Base-by-base conservation (phyloP, 2,888 invertebrate genomes). In the Drosophila anomalata region DNA sequence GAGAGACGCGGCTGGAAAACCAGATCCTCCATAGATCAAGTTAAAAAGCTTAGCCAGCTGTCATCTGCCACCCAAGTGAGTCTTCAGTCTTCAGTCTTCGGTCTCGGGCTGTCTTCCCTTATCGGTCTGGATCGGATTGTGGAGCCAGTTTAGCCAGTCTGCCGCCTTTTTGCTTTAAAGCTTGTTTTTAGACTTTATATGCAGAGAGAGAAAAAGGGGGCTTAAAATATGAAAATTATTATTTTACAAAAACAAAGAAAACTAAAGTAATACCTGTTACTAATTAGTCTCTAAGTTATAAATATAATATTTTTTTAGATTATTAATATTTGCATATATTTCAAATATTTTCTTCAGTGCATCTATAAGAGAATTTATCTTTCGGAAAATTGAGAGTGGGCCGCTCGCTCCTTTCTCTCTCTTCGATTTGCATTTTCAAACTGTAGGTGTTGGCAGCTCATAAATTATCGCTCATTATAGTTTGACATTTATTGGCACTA, bases 401-500 rank as follows among this genome's bases (percentile, higher is more conserved):
- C 17, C 2, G 26, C 17, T 8, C 17, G 24, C 12, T 9, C 46
- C 46, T 46, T 46, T 46, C 42, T 20, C 47, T 44, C 22, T 44
- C 22, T 44, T 44, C 12, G 22, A 11, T 11, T 47, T 47, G 8
- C 55, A 3, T 20, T 33, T 12, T 46, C 22, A 47, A 24, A 17
- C 48, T 48, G 61, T 62, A 31, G 61, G 31, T 60, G 61, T 48
- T 60, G 61, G 48, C 61, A 62, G 61, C 41, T 60, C 60, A 60
- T 62, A 62, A 62, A 60, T 62, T 41, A 41, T 29, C 61, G 41
- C 22, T 61, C 46, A 47, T 22, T 36, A 42, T 36, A 39, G 22
- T 29, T 60, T 46, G 60, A 60, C 61, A 47, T 60, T 61, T 36
- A 36, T 36, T 36, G 36, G n/a, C 29, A 17, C 46, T 47, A 60